These are phyloP conservation scores for Latrodectus elegans DNA, from an alignment of 2,888 invertebrate genomes.

Conservation along the genomic window DNA sequence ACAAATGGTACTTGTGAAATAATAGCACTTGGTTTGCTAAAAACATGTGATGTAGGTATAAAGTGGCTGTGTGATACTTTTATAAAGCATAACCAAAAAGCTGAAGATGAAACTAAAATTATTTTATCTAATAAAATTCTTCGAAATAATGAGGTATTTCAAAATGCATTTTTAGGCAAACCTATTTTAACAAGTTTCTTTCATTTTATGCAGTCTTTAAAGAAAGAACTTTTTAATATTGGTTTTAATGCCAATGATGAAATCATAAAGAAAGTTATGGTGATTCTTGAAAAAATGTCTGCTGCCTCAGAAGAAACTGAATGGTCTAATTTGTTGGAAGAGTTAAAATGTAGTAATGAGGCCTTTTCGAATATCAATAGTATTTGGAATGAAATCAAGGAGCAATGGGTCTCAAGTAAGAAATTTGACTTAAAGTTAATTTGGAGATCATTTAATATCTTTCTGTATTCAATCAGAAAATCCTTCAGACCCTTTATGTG, in stretches of 20 bases:
- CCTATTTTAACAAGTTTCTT: conserved; percentile 21
- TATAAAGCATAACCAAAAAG: conserved; percentile 37
- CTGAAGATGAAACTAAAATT: conserved; percentile 26
- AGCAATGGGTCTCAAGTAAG: conserved; percentile 24
- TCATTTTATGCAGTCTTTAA: conserved; percentile 43
- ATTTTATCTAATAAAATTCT: conserved; percentile 24
- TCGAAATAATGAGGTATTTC: conserved; percentile 4
- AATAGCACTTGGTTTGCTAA: conserved; percentile 32
- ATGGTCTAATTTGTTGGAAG: conserved; percentile 24
- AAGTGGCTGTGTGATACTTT: conserved; percentile 47
- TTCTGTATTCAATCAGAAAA: conserved; percentile 20
- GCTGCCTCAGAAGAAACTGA: conserved; percentile 29
- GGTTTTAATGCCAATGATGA: conserved; percentile 2
- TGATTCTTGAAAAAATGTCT: conserved; percentile 43
- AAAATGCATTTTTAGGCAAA: conserved; percentile 27
- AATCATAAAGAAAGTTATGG: conserved; percentile 19
- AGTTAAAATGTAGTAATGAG: conserved; percentile 15
- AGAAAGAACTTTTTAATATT: conserved; percentile 30
- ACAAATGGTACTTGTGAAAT: conserved; percentile 52
- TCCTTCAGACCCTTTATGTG: conserved; percentile 18
- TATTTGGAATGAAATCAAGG: conserved; percentile 26
- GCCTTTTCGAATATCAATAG: conserved; percentile 8
- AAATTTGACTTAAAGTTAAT: conserved; percentile 25
- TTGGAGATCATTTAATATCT: conserved; percentile 36
- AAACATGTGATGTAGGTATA: conserved; percentile 13